Base-by-base conservation (phyloP, 2,888 invertebrate species). In the Drosophila barbarae region DNA sequence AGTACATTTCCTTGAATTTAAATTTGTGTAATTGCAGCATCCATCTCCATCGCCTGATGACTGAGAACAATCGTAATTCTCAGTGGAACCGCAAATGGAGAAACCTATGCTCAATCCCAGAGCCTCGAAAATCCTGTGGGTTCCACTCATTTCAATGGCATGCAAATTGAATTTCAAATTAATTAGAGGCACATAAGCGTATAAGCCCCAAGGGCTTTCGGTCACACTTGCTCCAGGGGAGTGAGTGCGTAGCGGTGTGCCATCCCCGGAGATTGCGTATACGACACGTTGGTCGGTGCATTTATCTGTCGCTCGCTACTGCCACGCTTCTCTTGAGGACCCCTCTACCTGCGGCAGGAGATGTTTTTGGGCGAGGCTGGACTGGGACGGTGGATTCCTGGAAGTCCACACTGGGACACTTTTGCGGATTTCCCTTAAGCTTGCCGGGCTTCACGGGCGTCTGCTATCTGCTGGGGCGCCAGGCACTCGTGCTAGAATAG, bases 401-500 rank as follows among this genome's bases (percentile, higher is more conserved):
- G 15, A 80, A 74, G 15, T 85, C 81, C 46, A 75, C 68, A 56
- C 76, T 77, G 69, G 68, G 57, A 39, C 76, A 80, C 44, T 83
- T 80, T 21, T 76, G 57, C 6, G 77, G 72, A 42, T 70, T 69
- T 18, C 70, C 30, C 47, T 84, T 82, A 26, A 74, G 66, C 39
- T 84, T 79, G 21, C 77, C 80, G 5, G 69, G 63, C 52, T 76
- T 85, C 9, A 74, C 72, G 46, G 82, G 77, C 46, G 81, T 79
- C 72, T 87, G 89, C 88, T 90, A 90, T 86, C 92, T 91, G 69
- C 90, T 90, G 34, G 92, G 92, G 46, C 91, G 88, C 92, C 92
- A 92, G 34, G 77, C 84, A 18, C 91, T 87, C 47, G 89, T 89
- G 70, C 92, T 92, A 71, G 92, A 91, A 87, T 95, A 95, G 75